Conservation (phyloP, 2,113 vertebrate species). For the Onychostruthus taczanowskii region DNA sequence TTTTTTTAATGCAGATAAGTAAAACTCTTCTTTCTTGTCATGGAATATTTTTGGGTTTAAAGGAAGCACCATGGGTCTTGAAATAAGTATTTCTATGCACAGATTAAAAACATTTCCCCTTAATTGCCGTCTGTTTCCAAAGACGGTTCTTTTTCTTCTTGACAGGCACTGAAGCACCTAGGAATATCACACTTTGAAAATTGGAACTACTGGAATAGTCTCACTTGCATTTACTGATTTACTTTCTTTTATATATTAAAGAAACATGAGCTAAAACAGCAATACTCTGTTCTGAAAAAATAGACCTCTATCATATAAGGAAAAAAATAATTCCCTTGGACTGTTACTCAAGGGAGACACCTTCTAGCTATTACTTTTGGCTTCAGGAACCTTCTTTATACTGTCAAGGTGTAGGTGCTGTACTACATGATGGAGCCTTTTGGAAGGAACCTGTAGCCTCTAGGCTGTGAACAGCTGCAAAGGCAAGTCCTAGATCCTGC, state of each 20-base stretch:
- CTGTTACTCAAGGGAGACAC: neutral
- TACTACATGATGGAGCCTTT: neutral
- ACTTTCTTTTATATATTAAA: neutral
- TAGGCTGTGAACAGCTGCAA: neutral
- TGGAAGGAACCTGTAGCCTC: neutral
- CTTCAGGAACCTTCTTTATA: neutral
- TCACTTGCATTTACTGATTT: neutral
- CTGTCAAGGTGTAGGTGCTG: rapidly evolving
- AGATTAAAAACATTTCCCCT: neutral
- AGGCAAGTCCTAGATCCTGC: neutral
- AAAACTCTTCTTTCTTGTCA: neutral
- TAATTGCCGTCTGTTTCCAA: neutral
- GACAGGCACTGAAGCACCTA: neutral
- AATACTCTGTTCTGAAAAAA: neutral
- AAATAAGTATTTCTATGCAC: neutral
- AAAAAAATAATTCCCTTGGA: neutral
- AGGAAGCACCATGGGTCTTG: neutral
- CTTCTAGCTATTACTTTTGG: neutral
- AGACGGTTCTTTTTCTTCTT: neutral
- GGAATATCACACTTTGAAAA: neutral
- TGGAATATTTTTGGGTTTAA: neutral
- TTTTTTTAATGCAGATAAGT: neutral
- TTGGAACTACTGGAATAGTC: neutral
- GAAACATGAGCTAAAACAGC: neutral
- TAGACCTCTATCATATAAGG: neutral